Evolutionary conservation across 2,888 invertebrate species (phyloP).

Genomic region (Balanococcus diminutus): DNA sequence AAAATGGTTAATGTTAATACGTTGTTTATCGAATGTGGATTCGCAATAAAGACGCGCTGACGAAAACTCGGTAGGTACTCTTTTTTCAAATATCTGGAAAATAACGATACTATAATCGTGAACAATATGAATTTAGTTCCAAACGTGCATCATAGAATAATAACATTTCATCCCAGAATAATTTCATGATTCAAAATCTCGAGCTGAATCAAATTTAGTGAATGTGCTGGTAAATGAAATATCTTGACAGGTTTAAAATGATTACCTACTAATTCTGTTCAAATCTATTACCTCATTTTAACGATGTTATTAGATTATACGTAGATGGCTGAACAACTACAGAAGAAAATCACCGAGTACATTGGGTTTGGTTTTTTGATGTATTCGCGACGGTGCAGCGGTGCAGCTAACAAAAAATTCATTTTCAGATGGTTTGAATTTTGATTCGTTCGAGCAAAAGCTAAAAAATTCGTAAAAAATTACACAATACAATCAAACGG

Average conservation of each 20-base stretch:
- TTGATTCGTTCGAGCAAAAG: not conserved
- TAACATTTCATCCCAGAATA: not conserved
- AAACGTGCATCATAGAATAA: not conserved
- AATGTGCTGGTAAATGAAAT: not conserved
- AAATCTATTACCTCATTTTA: not conserved
- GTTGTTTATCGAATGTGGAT: slow-evolving; percentile 22
- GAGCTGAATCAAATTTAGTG: not conserved
- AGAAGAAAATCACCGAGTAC: not conserved
- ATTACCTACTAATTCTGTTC: not conserved
- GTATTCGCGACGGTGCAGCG: no score
- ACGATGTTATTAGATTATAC: not conserved
- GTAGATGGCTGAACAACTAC: not conserved
- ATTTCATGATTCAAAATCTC: not conserved
- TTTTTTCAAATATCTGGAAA: not conserved
- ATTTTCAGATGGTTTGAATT: not conserved
- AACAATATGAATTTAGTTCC: not conserved
- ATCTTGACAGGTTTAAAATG: not conserved
- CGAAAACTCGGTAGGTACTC: not conserved
- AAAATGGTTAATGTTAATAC: slow-evolving; percentile 20
- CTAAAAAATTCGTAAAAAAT: not conserved
- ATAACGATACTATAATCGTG: not conserved
- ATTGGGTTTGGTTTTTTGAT: not conserved
- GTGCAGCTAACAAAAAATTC: no score
- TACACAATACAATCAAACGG: not conserved
- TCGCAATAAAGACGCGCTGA: not conserved